These are phyloP conservation scores for Drosophila barbarae DNA, from an alignment of 2,888 invertebrate genomes.

Conservation along the genomic window DNA sequence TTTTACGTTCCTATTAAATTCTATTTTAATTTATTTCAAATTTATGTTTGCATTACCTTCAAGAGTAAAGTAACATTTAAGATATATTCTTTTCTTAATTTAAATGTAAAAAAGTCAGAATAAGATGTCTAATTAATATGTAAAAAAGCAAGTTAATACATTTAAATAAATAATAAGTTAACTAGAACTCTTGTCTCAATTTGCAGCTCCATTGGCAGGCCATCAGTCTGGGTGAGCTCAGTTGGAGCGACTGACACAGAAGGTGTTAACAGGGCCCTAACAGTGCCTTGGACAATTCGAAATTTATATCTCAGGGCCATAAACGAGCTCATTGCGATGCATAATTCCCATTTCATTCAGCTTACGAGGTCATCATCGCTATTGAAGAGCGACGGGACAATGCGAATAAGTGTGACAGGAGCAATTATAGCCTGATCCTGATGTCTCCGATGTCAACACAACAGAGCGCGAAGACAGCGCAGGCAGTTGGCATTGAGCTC, in stretches of 20 bases:
- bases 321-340: slow-evolving; percentile 35
- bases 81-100: neutral
- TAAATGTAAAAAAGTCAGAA: neutral
- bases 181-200: neutral
- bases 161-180: too few relatives aligned
- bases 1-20: neutral
- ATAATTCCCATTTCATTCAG: slow-evolving; percentile 43
- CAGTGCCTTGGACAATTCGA: slow-evolving; percentile 23
- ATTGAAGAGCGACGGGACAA: slow-evolving; percentile 52
- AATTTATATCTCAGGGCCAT: slow-evolving; percentile 40
- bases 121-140: too few relatives aligned
- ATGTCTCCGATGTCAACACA: slow-evolving; percentile 59
- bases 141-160: too few relatives aligned
- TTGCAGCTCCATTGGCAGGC: neutral
- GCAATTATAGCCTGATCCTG: slow-evolving; percentile 60
- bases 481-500: slow-evolving; percentile 62
- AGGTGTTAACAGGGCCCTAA: slow-evolving; percentile 57
- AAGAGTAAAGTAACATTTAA: neutral
- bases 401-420: slow-evolving; percentile 73
- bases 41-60: neutral
- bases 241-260: slow-evolving; percentile 14
- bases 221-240: slow-evolving; percentile 4
- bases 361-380: slow-evolving; percentile 60
- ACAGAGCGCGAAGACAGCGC: slow-evolving; percentile 27
- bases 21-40: neutral